Evolutionary conservation across 2,888 invertebrate genomes (phyloP).

Genomic region (Drosophila villosipedis): DNA sequence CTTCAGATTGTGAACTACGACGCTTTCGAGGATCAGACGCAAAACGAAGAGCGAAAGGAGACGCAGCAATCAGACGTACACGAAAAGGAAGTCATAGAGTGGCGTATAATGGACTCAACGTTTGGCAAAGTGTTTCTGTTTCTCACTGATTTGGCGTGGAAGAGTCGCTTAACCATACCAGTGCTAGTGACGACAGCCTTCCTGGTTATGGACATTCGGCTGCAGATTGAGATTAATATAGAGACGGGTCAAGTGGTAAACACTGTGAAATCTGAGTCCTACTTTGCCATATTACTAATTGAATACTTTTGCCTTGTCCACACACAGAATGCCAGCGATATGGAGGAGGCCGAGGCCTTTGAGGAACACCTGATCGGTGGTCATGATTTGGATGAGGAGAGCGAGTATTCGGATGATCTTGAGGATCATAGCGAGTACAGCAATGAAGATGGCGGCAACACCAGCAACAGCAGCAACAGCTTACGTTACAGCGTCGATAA

Average conservation of each 20-base stretch:
- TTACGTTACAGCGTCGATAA: slow-evolving; percentile 55
- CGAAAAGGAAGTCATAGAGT: slow-evolving; percentile 18
- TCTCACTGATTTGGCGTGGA: slow-evolving; percentile 90
- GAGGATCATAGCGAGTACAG: slow-evolving; percentile 74
- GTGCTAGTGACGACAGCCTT: slow-evolving; percentile 89
- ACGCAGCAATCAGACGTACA: slow-evolving; percentile 9
- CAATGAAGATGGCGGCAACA: slow-evolving; percentile 66
- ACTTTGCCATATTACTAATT: not conserved
- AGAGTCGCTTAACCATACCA: slow-evolving; percentile 89
- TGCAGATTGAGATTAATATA: slow-evolving; percentile 89
- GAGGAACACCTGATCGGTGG: slow-evolving; percentile 61
- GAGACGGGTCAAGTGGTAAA: slow-evolving; percentile 85
- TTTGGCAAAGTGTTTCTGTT: slow-evolving; percentile 87
- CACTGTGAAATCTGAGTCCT: not conserved
- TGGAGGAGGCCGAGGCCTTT: slow-evolving; percentile 70
- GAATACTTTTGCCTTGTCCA: not conserved
- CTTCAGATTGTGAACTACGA: slow-evolving; percentile 87
- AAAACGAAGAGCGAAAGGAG: slow-evolving; percentile 24
- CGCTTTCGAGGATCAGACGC: slow-evolving; percentile 84
- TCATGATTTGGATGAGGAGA: slow-evolving; percentile 72
- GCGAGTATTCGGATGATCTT: slow-evolving; percentile 71
- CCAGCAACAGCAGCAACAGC: slow-evolving; percentile 34
- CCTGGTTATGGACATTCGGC: slow-evolving; percentile 88
- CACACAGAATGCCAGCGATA: slow-evolving; percentile 80
- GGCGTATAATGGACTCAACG: slow-evolving; percentile 83